Evolutionary conservation across 2,797 vertebrate species (phyloP), one percentile per base, ranked within the genome.

Genomic region (Tauraco hartlaubi): DNA sequence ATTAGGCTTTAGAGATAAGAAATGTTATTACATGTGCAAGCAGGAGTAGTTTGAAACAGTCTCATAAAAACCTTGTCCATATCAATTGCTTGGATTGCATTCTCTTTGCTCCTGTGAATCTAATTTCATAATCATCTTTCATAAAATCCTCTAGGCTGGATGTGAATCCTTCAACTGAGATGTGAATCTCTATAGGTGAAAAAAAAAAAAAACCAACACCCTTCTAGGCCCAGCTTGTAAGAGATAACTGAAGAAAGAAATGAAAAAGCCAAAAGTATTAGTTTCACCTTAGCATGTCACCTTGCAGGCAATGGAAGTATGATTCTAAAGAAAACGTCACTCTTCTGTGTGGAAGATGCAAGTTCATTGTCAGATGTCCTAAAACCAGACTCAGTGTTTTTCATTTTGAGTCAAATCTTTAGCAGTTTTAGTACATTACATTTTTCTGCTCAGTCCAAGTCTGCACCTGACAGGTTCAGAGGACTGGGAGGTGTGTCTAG

Each of bases 1-100:
- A 33, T 93, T 90, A 77, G 37, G 11, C 21, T 67, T 79, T 92
- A 71, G 44, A 85, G 37, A 59, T 82, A 93, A 85, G 81, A 95
- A 41, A 13, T 28, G 16, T 25, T 81, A 79, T 29, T 75, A 66
- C 8, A 22, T 5, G 9, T 78, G 15, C 69, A 72, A 90, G 59
- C 23, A 78, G 74, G 73, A 68, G 69, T 35, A 80, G 41, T 56
- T 77, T 1, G 0, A 74, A 92, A 46, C 35, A 39, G 23, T 46
- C 46, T 73, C 0, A 51, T 77, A 85, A 89, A 89, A 54, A 74
- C 71, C 46, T 71, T 94, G 71, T 89, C 48, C 9, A 7, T 86
- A 77, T 75, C 33, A 67, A 20, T 80, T 90, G 31, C 66, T 92
- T 37, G 46, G 17, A 68, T 84, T 92, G 56, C 39, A 49, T 89